A percentile compares a stretch with the other conserved stretches of the same genome.
phyloP scores from a whole-genome alignment of 2,888 invertebrate genomes.

The Melanotus villosus region DNA sequence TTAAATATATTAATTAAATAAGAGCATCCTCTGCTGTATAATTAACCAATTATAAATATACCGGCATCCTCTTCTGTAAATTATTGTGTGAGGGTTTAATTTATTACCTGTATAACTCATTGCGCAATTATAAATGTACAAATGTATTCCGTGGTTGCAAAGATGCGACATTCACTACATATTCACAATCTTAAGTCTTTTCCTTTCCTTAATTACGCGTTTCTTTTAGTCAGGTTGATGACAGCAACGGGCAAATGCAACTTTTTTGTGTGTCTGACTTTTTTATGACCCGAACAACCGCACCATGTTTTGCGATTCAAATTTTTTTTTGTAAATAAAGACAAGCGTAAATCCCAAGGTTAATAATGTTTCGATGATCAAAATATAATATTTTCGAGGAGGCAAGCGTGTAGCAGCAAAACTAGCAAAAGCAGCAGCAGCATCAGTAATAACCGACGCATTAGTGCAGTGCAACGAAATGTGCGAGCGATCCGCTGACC shows the following conservation, averaged over 20 bases:
- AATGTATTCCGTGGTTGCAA: too few species aligned
- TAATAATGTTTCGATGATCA: constrained; percentile 21
- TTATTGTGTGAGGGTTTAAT: too few species aligned
- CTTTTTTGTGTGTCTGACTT: constrained; percentile 22
- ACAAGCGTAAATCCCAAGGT: constrained; percentile 21
- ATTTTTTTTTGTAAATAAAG: constrained; percentile 2
- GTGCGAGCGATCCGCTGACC: constrained; percentile 35
- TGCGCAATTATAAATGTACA: too few species aligned
- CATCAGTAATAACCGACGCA: not conserved
- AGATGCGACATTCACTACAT: too few species aligned
- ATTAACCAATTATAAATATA: too few species aligned
- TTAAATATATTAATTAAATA: too few species aligned
- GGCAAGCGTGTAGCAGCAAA: too few species aligned
- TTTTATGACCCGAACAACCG: not conserved
- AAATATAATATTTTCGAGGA: not conserved
- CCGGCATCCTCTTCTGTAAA: too few species aligned
- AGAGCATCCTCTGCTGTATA: too few species aligned
- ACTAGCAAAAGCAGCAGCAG: not conserved
- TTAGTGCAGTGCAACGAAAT: constrained; percentile 17
- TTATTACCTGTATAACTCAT: too few species aligned
- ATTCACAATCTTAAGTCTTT: not conserved
- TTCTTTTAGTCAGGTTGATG: not conserved
- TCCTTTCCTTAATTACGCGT: not conserved
- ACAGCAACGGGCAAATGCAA: not conserved
- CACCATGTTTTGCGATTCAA: constrained; percentile 16